phyloP scores from a whole-genome alignment of 2,113 vertebrate species.

The Carollia perspicillata region DNA sequence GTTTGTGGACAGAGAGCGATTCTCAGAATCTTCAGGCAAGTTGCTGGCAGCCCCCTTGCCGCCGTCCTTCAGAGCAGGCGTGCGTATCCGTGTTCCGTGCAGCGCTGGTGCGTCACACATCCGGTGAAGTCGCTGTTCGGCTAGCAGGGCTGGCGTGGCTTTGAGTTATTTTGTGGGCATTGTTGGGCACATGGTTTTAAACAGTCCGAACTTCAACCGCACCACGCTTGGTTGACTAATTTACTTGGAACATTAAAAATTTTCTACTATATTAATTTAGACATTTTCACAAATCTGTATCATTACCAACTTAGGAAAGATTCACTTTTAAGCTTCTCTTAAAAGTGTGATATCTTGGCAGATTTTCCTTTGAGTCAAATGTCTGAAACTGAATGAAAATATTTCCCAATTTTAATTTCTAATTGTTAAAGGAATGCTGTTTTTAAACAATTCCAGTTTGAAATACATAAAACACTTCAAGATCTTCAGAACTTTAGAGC shows the following conservation, averaged over 20 bases:
- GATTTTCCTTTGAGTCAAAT: slow-evolving; percentile 52
- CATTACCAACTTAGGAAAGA: slow-evolving; percentile 37
- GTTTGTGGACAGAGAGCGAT: background rate
- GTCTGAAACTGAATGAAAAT: slow-evolving; percentile 52
- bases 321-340: background rate
- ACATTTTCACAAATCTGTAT: background rate
- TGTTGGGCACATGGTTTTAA: slow-evolving; percentile 46
- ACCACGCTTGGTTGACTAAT: slow-evolving; percentile 28
- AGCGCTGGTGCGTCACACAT: background rate
- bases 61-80: background rate
- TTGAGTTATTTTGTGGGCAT: slow-evolving; percentile 53
- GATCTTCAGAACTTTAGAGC: slow-evolving; percentile 76
- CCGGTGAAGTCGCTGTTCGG: background rate
- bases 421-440: slow-evolving; percentile 56
- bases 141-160: slow-evolving; percentile 60
- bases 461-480: slow-evolving; percentile 65
- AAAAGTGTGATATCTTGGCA: slow-evolving; percentile 41
- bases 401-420: slow-evolving; percentile 51
- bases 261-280: background rate
- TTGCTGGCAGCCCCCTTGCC: background rate
- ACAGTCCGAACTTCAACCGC: slow-evolving; percentile 42
- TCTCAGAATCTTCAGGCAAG: background rate
- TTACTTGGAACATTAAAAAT: background rate
- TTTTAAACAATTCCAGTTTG: slow-evolving; percentile 53
- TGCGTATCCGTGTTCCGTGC: background rate